Base-by-base conservation (phyloP, 2,888 invertebrate genomes). In the Xylota segnis region DNA sequence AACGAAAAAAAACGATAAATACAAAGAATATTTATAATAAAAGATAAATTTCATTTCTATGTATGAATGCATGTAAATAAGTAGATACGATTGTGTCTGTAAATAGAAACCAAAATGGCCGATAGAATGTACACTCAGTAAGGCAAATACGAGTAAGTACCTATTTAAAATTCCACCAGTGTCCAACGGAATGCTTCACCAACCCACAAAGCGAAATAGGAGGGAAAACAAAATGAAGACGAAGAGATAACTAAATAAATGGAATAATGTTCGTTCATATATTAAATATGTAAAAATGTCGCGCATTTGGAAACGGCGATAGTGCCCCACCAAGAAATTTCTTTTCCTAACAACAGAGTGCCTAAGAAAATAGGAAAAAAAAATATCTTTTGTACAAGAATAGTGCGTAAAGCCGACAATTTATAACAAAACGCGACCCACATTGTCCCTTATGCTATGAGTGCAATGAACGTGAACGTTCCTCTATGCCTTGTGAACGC, bases 151-250 rank as follows among this genome's bases (percentile, higher is more conserved):
- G 18, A 75, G 59, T 75, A 74, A 59, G 52, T 63, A 70, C 74
- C 88, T 88, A 74, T 58, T 88, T 88, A 87, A 86, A 86, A 88
- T 88, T 88, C 88, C 59, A 54, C 59, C 77, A 81, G 74, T 87
- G 87, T 86, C 74, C 88, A 66, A 77, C 74, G 68, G 76, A 86
- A 82, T 82, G 86, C 76, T 77, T 86, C 76, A 86, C 82, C 86
- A 86, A 86, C 86, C 86, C 81, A 86, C 76, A 86, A 86, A 86
- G 81, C 71, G 59, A 77, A 77, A 68, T 76, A 72, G 76, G 72
- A 72, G 66, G 76, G 66, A 72, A 82, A 76, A 86, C 68, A 43
- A 82, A 82, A 83, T 29, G 70, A 66, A 65, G 71, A 76, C 56
- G 32, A 81, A 76, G 59, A 77, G 27, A 83, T 72, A 83, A 81